Evolutionary conservation across 2,113 vertebrate species (phyloP).

Genomic region (Bos indicus): DNA sequence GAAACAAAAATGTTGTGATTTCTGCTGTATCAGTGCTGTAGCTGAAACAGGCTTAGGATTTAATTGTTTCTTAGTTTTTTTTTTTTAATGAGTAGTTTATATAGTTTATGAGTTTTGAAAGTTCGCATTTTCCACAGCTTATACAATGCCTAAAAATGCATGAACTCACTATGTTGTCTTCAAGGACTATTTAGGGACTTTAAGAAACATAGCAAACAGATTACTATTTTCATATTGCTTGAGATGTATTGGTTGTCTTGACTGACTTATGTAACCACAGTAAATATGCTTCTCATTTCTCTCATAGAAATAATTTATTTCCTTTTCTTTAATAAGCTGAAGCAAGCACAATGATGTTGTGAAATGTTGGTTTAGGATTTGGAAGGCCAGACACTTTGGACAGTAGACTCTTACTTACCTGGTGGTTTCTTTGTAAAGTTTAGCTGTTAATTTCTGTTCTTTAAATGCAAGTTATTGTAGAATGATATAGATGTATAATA

Average conservation of each 20-base stretch:
- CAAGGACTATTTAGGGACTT: background rate
- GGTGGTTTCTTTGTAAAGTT: background rate
- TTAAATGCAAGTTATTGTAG: background rate
- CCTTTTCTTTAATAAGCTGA: background rate
- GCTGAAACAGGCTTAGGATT: background rate
- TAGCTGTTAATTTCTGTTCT: background rate
- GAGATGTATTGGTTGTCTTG: background rate
- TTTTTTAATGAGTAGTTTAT: background rate
- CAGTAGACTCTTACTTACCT: background rate
- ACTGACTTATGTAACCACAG: background rate
- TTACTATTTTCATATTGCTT: constrained; percentile 2
- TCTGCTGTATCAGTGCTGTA: background rate
- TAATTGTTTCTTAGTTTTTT: background rate
- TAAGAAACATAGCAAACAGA: background rate
- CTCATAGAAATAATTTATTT: background rate
- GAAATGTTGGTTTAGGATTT: background rate
- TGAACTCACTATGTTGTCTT: background rate
- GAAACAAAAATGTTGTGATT: background rate
- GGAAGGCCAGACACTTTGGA: background rate
- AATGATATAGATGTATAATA: background rate
- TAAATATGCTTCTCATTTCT: constrained; percentile 20
- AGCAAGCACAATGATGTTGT: background rate
- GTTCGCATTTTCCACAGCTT: background rate
- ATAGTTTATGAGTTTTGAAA: background rate
- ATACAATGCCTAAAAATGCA: background rate